Base-by-base conservation (phyloP, 2,888 invertebrate genomes). In the Mallateleia sp. region DNA sequence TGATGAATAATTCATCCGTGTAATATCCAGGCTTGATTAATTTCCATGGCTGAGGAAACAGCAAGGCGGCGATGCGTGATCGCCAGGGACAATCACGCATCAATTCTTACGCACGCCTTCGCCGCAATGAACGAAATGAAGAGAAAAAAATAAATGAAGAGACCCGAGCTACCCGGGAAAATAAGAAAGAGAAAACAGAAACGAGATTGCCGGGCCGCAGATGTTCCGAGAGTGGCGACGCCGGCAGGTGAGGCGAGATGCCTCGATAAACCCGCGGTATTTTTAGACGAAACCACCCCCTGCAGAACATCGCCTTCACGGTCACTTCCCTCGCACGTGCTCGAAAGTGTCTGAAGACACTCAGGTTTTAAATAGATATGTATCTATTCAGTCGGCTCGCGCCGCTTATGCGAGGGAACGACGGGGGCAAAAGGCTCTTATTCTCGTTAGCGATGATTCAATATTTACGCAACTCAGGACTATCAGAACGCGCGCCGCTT, bases 11-110 rank as follows among this genome's bases (percentile, higher is more conserved):
- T 84, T 77, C 80, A 81, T 80, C 84, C 82, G 82, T 81, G 75
- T 87, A 87, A 82, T 88, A 88, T 91, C 90, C 89, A 91, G 90
- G 92, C 90, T 93, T 94, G 94, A 95, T 94, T 94, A 94, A 94
- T 94, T 95, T 95, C 93, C 93, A 94, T 92, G 94, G 90, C 94
- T 91, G 93, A 93, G 90, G 87, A 93, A 92, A 91, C 92, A 91
- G 90, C 85, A 86, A 91, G 89, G 91, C 94, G 92, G 88, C 90
- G 93, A 92, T 93, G 93, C 93, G 93, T 93, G 91, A 90, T 93
- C 91, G 90, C 90, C 87, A 90, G 90, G 90, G 89, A 93, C 92
- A 92, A 92, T 90, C 87, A 88, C 89, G 84, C 85, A 72, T 80
- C 80, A 78, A 81, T 86, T 79, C 82, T 83, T 77, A 86, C 87